Evolutionary conservation across 2,113 vertebrate species (phyloP), one percentile per base, ranked within the genome.

Genomic region (Perca schrenkii): DNA sequence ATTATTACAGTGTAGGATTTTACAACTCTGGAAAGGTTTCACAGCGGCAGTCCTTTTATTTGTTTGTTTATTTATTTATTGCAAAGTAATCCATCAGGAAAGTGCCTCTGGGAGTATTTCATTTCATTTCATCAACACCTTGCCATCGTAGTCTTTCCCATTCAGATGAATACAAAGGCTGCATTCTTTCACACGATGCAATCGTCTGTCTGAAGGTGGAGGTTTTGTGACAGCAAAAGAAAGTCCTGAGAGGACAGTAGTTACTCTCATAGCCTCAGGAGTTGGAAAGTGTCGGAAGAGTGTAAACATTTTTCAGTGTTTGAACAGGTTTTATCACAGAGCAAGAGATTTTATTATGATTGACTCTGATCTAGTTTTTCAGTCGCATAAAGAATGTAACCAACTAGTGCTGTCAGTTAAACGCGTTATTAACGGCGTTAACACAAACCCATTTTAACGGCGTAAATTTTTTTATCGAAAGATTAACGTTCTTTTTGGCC

Each of bases 301-400:
- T 53, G 46, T 40, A 19, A 61, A 52, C 58, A 62, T 4, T 22
- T 28, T 65, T 54, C 61, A 54, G 34, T 1, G 2, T 47, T 49
- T 58, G 7, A 57, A n/a, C 4, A n/a, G 4, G 22, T 28, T 31
- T 11, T 2, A 22, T 36, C 15, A 28, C 11, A 16, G 28, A 43
- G 43, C 11, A 12, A 60, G 28, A 57, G 1, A 31, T 17, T 56
- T 6, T 56, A 6, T 25, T 25, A 21, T 49, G 17, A 14, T 8
- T 16, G 43, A 52, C 58, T 80, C 19, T 13, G 6, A 75, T 65
- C 25, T 17, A 43, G 28, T 75, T 57, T 57, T 54, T 75, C 15
- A 28, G 31, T 25, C 3, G 1, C 50, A 21, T 46, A 22, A 65
- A 49, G 14, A 64, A 36, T 0, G 4, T 4, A 57, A 65, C 19